Conservation (phyloP, 2,113 vertebrate genomes). For the Emydocephalus ijimae region DNA sequence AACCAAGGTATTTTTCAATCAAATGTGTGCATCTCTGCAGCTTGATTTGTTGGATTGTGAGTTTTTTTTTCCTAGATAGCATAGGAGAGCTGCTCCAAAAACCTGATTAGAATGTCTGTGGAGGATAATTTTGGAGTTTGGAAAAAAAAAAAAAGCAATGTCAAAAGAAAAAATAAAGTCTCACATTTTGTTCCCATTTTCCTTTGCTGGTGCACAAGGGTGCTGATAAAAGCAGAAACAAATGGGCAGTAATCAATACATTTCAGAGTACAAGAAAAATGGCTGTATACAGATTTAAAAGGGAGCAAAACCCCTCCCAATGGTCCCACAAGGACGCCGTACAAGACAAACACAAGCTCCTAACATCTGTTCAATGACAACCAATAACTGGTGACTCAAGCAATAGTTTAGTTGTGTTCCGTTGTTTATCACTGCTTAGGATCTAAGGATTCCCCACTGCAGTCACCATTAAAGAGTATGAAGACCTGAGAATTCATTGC, state of each 20-base stretch:
- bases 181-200: slow-evolving; percentile 29
- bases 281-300: slow-evolving; percentile 17
- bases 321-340: not conserved
- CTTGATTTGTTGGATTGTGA: not conserved
- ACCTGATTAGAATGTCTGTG: not conserved
- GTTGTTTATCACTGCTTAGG: not conserved
- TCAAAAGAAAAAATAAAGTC: not conserved
- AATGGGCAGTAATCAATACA: slow-evolving; percentile 36
- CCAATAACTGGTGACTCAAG: not conserved
- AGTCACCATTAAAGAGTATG: not conserved
- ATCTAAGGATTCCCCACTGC: not conserved
- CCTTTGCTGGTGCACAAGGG: slow-evolving; percentile 20
- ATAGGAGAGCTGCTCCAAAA: not conserved
- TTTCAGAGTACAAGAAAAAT: slow-evolving; percentile 40
- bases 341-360: not conserved
- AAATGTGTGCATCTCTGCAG: not conserved
- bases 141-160: slow-evolving; percentile 19
- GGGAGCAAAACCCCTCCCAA: not conserved
- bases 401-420: too few species aligned
- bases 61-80: not conserved
- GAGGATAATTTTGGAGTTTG: not conserved
- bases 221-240: not conserved
- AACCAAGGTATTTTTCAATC: not conserved
- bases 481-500: not conserved
- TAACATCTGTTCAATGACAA: slow-evolving; percentile 22